Evolutionary conservation across 1,140 invertebrate species (phyloP), one percentile per base, ranked within the genome.

Genomic region (Lordiphosa collinella): DNA sequence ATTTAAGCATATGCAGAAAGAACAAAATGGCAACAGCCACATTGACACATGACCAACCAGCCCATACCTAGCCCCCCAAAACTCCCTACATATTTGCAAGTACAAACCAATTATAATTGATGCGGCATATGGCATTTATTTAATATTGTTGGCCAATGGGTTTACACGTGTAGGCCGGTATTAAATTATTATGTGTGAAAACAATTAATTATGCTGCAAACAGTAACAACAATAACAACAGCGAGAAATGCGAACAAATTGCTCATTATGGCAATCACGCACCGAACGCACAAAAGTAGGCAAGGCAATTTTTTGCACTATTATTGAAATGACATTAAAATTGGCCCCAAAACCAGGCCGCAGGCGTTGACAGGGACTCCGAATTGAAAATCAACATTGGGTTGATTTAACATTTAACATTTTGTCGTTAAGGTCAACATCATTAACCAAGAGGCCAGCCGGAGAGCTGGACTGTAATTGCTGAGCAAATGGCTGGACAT

Each of bases 141-240:
- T 69, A 69, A 69, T 64, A 68, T 57, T 64, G 65, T 69, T 68
- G 65, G 64, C 49, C 60, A 65, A 48, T 68, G 34, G 52, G 52
- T 68, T 80, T 76, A 80, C 76, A 80, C 73, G 80, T 80, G 79
- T 80, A 82, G 36, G 31, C 54, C 46, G 63, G 71, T 53, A 82
- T 86, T 86, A 86, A 86, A 86, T 86, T 86, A 86, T 86, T 86
- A 86, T 86, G 80, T 86, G 80, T 86, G 82, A 86, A 86, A 86
- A 86, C 82, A 86, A 86, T 86, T 86, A 86, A 86, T 86, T 86
- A 86, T 86, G 78, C 67, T 37, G 59, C 62, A 66, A 74, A 69
- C 63, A 79, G 79, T 60, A 72, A 78, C 32, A 63, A 36, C 48
- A 40, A 13, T 12, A 34, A 49, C 48, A 56, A 8, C 14, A 16